Conservation (phyloP, 2,113 vertebrate genomes). For the Mastomys natalensis region DNA sequence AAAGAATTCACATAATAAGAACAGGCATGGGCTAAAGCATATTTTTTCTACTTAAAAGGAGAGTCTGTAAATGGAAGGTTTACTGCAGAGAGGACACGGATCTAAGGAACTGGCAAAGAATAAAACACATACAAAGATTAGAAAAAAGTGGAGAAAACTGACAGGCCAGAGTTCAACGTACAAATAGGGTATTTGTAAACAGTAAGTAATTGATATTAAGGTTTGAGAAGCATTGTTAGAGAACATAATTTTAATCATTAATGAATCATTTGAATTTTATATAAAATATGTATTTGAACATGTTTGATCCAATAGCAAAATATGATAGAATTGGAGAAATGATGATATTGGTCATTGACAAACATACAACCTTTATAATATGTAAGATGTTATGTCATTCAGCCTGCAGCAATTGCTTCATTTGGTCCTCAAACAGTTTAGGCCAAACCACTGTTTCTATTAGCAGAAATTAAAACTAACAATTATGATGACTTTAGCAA, state of each 20-base stretch:
- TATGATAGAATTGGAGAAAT: not conserved
- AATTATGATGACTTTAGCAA: not conserved
- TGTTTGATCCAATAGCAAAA: not conserved
- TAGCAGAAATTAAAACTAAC: not conserved
- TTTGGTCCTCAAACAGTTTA: not conserved
- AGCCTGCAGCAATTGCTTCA: not conserved
- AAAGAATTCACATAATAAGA: not conserved
- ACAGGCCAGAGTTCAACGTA: not conserved
- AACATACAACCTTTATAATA: not conserved
- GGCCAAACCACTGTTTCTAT: not conserved
- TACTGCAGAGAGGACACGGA: not conserved
- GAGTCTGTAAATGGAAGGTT: not conserved
- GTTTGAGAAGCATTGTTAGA: constrained; percentile 19
- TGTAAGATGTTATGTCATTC: not conserved
- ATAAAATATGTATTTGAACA: not conserved
- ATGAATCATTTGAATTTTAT: not conserved
- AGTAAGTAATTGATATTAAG: not conserved
- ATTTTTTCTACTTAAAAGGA: not conserved
- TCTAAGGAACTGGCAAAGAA: not conserved
- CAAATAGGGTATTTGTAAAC: not conserved
- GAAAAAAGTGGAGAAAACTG: not conserved
- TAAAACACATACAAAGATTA: not conserved
- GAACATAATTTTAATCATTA: not conserved
- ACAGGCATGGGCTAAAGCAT: not conserved
- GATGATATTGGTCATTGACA: not conserved